phyloP scores from a whole-genome alignment of 2,888 invertebrate genomes.

The Amiota minor region DNA sequence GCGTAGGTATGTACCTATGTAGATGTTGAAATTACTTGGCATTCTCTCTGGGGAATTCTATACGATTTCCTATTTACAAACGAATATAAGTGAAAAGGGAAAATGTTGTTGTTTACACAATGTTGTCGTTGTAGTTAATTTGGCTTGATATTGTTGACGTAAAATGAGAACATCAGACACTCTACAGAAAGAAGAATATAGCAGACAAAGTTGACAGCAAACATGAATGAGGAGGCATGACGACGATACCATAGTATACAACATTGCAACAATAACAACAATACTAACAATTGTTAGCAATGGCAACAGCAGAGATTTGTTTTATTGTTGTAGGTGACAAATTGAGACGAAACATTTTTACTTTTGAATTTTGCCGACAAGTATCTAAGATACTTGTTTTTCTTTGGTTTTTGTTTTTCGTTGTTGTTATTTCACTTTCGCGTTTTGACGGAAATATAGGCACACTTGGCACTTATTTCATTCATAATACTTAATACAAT shows the following conservation, averaged over 20 bases:
- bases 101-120: conserved; percentile 59
- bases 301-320: conserved; percentile 42
- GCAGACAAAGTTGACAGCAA: conserved; percentile 38
- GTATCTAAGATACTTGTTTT: not conserved
- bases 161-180: conserved; percentile 4
- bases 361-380: conserved; percentile 49
- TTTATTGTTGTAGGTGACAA: conserved; percentile 69
- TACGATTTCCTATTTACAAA: conserved; percentile 42
- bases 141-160: conserved; percentile 29
- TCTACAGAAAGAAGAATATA: conserved; percentile 31
- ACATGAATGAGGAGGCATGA: conserved; percentile 32
- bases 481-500: conserved; percentile 53
- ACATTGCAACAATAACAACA: conserved; percentile 41
- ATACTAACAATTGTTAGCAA: conserved; percentile 28
- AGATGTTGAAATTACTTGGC: not conserved
- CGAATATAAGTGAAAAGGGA: conserved; percentile 57
- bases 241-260: not conserved
- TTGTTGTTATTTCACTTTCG: conserved; percentile 12
- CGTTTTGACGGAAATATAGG: conserved; percentile 34
- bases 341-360: conserved; percentile 46
- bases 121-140: conserved; percentile 6
- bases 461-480: not conserved
- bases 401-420: conserved; percentile 7
- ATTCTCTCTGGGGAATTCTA: conserved; percentile 20
- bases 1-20: no score